Evolutionary conservation across 2,113 vertebrate genomes (phyloP).

Genomic region (Heliornis fulica): DNA sequence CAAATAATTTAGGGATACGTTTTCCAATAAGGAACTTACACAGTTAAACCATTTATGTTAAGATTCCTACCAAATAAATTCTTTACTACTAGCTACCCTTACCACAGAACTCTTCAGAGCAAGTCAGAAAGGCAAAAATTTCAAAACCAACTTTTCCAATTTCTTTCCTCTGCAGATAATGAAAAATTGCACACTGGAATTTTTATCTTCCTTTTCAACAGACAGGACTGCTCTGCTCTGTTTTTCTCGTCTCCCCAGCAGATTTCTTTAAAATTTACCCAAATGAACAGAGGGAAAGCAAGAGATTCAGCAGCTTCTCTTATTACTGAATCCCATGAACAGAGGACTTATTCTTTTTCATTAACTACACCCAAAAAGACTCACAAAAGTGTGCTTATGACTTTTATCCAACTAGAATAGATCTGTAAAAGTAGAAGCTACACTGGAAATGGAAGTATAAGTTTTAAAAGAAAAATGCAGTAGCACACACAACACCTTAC

Average conservation of each 20-base stretch:
- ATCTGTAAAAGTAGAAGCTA: background rate
- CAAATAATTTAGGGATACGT: background rate
- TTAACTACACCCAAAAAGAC: background rate
- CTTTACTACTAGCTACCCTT: background rate
- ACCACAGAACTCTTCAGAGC: rapidly evolving
- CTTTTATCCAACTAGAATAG: background rate
- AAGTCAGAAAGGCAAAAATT: background rate
- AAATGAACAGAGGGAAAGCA: background rate
- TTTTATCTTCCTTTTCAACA: background rate
- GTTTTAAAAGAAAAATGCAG: background rate
- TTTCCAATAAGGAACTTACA: background rate
- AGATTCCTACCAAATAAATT: background rate
- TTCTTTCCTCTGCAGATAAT: background rate
- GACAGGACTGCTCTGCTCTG: background rate
- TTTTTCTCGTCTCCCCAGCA: background rate
- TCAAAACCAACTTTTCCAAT: background rate
- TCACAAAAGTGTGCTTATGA: background rate
- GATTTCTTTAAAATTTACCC: background rate
- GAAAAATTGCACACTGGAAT: background rate
- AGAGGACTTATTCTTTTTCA: background rate
- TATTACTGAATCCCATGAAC: background rate
- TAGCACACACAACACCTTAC: background rate
- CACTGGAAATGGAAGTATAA: background rate
- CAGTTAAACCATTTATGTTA: background rate
- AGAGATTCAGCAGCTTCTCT: background rate